Base-by-base conservation (phyloP, 2,113 vertebrate genomes). In the Rhombomys opimus region DNA sequence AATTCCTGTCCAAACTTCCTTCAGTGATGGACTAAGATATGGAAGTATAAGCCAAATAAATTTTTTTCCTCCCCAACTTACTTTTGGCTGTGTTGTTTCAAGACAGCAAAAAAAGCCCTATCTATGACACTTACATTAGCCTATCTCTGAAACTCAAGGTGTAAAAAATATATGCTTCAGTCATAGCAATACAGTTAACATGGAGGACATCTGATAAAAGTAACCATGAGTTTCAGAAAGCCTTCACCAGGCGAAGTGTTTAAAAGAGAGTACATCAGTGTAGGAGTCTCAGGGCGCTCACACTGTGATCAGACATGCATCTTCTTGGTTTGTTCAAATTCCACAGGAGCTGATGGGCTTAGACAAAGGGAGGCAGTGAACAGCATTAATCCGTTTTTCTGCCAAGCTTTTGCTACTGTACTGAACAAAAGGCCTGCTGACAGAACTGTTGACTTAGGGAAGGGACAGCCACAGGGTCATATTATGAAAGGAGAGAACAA, bases 301-400 rank as follows among this genome's bases (percentile, higher is more conserved):
- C 82, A 87, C 96, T 97, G 93, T 94, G 30, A 90, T 97, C 35
- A 75, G 92, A 94, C 82, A 96, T 52, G 65, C 32, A 22, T 90
- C 97, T 98, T 94, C 73, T 91, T 82, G 68, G 41, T 95, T 97
- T 94, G 85, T 65, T 93, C 94, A 86, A 93, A 93, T 94, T 96
- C 85, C 85, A 59, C 9, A 54, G 88, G 46, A 89, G 61, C 38
- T 76, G 50, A 97, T 96, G 57, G 81, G 85, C 25, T 91, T 90
- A 97, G 97, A 96, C 0, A 65, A 97, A 96, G 94, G 95, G 46
- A 97, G 97, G 84, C 41, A 70, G 95, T 52, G 32, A 68, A 90
- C 38, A 50, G 89, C 91, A 97, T 96, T 95, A 96, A 97, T 75
- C 0, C 0, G 2, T 90, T 96, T 97, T 97, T 97, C 70, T 95